Percentiles rank a stretch among this genome's conserved stretches.
Evolutionary conservation across 2,113 vertebrate species (phyloP).

Genomic region (Falcunculus frontatus): DNA sequence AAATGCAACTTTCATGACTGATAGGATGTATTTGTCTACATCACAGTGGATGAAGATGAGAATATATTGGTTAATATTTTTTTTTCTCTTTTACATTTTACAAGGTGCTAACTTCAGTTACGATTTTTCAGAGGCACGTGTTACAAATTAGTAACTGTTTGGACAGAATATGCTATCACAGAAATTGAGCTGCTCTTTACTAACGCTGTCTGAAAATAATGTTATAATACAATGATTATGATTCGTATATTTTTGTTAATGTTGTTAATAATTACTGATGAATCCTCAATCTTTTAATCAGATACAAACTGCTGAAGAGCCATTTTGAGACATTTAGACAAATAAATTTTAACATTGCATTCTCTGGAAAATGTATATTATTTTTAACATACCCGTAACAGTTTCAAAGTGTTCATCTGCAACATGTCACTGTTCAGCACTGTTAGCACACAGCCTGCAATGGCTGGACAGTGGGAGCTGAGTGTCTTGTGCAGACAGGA

Average conservation of each 20-base stretch:
- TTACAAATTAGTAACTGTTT: neutral
- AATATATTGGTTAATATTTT: neutral
- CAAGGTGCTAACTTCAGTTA: neutral
- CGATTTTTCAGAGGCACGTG: neutral
- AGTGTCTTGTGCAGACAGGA: neutral
- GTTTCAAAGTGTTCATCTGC: neutral
- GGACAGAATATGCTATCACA: neutral
- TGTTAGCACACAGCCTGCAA: neutral
- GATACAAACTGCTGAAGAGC: neutral
- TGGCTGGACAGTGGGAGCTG: fast-evolving
- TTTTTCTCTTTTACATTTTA: neutral
- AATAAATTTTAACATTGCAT: neutral
- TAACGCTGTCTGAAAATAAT: constrained; percentile 14
- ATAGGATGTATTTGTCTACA: neutral
- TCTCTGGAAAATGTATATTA: neutral
- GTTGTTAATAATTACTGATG: neutral
- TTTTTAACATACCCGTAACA: neutral
- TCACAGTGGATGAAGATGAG: neutral
- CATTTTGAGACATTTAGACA: neutral
- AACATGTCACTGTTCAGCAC: neutral
- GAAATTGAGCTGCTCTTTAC: neutral
- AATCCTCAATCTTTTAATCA: neutral
- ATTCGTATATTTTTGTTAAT: neutral
- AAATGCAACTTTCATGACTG: neutral
- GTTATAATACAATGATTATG: neutral